Evolutionary conservation across 2,113 vertebrate genomes (phyloP), one percentile per base, ranked within the genome.

Genomic region (Elephas maximus): DNA sequence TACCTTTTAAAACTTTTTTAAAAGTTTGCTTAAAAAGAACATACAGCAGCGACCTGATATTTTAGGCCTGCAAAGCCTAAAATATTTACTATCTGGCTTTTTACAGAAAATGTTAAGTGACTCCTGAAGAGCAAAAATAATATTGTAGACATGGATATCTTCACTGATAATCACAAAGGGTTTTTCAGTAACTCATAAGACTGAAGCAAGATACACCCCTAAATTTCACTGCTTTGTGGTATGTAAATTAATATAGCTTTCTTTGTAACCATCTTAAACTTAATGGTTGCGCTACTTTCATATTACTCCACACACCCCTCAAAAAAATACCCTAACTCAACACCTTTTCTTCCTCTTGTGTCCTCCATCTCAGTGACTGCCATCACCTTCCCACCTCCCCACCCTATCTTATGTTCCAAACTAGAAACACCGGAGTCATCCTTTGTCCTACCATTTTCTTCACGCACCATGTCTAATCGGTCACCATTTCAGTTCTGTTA

Each of bases 51-150:
- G n/a, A 65, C 26, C 48, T 81, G n/a, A 21, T 26, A 48, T 53
- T 74, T 79, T 51, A 96, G 26, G 14, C 23, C 48, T 63, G 2
- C 12, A 21, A 77, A 91, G 76, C 82, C 20, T 63, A 8, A 90
- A 93, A 76, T 87, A 95, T 37, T 71, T 85, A 81, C 33, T 80
- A 2, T 48, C 57, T 79, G 28, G 1, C 14, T 53, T 33, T 95
- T 96, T 81, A 24, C 1, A 84, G 71, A 62, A 93, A 91, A 93
- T 33, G 41, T 86, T 78, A 71, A 28, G 69, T n/a, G 79, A 33
- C 8, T 92, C 17, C 24, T 37, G 2, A 37, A 90, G n/a, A 84
- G 73, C 41, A 78, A 65, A 84, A 90, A 51, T 57, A 65, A 33
- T 83, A 69, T 4, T 41, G 1, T 76, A 62, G 76, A 73, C 71